Conservation (phyloP, 2,888 invertebrate genomes). For the Heterodera filipjevi region DNA sequence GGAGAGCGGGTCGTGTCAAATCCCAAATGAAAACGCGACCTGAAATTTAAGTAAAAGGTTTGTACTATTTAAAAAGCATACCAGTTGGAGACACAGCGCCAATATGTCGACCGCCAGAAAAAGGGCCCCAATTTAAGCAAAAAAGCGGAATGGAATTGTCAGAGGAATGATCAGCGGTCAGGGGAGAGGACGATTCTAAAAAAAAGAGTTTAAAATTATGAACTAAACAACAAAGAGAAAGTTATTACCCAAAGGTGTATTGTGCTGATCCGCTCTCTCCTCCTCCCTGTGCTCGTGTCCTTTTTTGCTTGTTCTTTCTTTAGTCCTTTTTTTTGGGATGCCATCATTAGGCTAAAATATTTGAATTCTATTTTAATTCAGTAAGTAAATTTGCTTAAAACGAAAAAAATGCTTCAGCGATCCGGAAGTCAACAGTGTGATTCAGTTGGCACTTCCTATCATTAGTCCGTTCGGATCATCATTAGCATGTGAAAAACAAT, state of each 20-base stretch:
- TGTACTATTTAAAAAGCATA: conserved; percentile 1
- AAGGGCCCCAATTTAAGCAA: conserved; percentile 40
- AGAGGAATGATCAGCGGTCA: not conserved
- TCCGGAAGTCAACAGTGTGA: conserved; percentile 5
- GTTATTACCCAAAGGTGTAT: not conserved
- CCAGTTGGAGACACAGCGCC: conserved; percentile 40
- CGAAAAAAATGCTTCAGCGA: conserved; percentile 25
- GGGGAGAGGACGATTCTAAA: not conserved
- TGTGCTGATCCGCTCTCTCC: not conserved
- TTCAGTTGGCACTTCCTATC: conserved; percentile 29
- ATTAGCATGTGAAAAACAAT: conserved; percentile 15
- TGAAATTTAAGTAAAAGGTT: conserved; percentile 26
- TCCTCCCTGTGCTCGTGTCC: not conserved
- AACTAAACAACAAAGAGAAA: not conserved
- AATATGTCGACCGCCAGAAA: conserved; percentile 36
- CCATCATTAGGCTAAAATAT: not conserved
- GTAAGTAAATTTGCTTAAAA: not conserved
- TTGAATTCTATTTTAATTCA: not conserved
- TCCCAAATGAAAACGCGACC: conserved; percentile 39
- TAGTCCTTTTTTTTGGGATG: not conserved
- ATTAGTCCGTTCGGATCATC: conserved; percentile 16
- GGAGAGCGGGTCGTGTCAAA: conserved; percentile 18
- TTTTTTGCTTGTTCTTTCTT: not conserved
- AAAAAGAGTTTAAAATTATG: not conserved
- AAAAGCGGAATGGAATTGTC: conserved; percentile 35